Base-by-base conservation (phyloP, 2,797 vertebrate genomes). In the Notamacropus eugenii region DNA sequence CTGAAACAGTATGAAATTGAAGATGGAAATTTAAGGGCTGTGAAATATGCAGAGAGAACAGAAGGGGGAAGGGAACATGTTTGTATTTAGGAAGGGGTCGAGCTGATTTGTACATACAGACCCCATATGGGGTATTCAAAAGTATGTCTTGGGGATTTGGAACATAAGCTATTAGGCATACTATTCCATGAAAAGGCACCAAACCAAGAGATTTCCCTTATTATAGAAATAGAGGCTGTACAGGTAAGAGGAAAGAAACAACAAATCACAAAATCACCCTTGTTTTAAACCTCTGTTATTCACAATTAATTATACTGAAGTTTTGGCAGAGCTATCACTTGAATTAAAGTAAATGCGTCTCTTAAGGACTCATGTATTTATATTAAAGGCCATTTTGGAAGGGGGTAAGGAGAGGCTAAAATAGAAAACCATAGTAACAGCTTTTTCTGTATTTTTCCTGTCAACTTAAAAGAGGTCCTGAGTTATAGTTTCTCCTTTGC, bases 361-460 rank as follows among this genome's bases (percentile, higher is more conserved):
- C 96, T 97, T 95, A 98, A 97, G 98, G 98, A 98, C 96, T 98
- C 98, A 98, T 55, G 31, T 94, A 59, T 96, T 96, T 98, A 95
- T 98, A 98, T 95, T 98, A 97, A 98, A 98, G 97, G 56, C 90
- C 93, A 95, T 96, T 98, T 98, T 96, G 92, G 56, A 93, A n/a
- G 29, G 27, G 59, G 91, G 95, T 87, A 87, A 87, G 16, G 90
- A 55, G 96, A 95, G 40, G n/a, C 22, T 95, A 55, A 57, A 96
- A 46, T 92, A 98, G 96, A 98, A 97, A 97, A 95, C 92, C 93
- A 93, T 62, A 96, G 95, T 97, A 97, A 95, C 59, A 97, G 93
- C 34, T 55, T 97, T 98, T 97, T 97, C 46, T 92, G 50, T 90
- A 9, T 94, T 90, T 82, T 57, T 82, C 10, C 93, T 93, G 90